These are phyloP conservation scores for Rhogogaster chlorosoma DNA, from an alignment of 2,888 invertebrate genomes.

Conservation along the genomic window DNA sequence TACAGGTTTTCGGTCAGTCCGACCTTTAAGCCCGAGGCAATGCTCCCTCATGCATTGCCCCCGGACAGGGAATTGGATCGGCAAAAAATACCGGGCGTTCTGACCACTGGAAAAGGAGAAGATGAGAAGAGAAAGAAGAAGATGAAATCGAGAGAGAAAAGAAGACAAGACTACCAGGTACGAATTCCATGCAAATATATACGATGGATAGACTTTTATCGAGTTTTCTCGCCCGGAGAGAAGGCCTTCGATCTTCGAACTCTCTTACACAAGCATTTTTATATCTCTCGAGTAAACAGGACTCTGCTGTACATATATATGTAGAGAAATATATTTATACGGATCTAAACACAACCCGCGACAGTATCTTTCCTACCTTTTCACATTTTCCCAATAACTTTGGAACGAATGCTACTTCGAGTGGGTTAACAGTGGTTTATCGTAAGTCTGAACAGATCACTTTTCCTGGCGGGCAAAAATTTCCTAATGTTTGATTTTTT, in stretches of 20 bases:
- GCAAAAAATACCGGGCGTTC: background rate
- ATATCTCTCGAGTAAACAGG: background rate
- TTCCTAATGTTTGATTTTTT: background rate
- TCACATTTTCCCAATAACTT: background rate
- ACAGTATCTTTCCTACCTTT: background rate
- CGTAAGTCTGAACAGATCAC: background rate
- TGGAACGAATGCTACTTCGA: background rate
- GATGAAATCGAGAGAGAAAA: background rate
- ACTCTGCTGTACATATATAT: background rate
- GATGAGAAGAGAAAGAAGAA: background rate
- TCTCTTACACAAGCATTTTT: conserved; percentile 12
- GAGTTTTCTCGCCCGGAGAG: conserved; percentile 8
- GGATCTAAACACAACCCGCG: background rate
- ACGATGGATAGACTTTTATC: conserved; percentile 4
- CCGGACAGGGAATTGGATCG: background rate
- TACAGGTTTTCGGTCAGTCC: background rate
- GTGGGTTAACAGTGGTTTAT: background rate
- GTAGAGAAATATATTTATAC: background rate
- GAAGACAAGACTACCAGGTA: background rate
- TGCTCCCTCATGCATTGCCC: background rate
- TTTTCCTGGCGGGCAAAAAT: background rate
- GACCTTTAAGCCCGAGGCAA: background rate
- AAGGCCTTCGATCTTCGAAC: background rate
- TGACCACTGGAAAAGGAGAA: background rate
- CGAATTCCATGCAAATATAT: conserved; percentile 34